Evolutionary conservation across 2,113 vertebrate genomes (phyloP).

Genomic region (Rhinichthys klamathensis): DNA sequence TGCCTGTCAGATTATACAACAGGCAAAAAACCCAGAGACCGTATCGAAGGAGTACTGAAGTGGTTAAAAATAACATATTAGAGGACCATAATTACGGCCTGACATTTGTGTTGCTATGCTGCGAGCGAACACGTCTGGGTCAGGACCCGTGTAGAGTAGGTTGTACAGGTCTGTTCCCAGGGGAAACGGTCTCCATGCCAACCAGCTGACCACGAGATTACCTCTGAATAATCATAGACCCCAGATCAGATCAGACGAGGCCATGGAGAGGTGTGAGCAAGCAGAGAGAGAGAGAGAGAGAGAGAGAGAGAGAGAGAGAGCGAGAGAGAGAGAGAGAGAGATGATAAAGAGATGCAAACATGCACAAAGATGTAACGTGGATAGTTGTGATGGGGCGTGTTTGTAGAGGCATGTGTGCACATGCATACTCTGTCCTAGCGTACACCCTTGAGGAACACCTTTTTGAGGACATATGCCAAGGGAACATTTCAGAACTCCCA

Average conservation of each 20-base stretch:
- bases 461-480: background rate
- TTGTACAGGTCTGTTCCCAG: background rate
- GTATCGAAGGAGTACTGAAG: background rate
- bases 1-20: background rate
- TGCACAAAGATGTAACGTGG: background rate
- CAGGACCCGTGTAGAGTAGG: background rate
- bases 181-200: constrained; percentile 16
- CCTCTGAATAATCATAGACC: constrained; percentile 46
- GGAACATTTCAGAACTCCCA: background rate
- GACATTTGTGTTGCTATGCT: constrained; percentile 47
- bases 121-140: constrained; percentile 1
- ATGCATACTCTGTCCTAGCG: background rate
- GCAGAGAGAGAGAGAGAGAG: constrained; percentile 29
- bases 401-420: background rate
- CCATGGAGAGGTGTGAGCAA: constrained; percentile 56
- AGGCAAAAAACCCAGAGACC: background rate
- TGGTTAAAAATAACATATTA: background rate
- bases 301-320: constrained; percentile 39
- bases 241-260: constrained; percentile 54
- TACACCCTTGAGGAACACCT: background rate
- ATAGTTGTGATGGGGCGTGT: background rate
- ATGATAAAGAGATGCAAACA: background rate
- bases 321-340: no score
- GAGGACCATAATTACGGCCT: background rate
- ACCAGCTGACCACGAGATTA: constrained; percentile 65